phyloP scores from a whole-genome alignment of 2,888 invertebrate species.

The Lumbricus terrestris region DNA sequence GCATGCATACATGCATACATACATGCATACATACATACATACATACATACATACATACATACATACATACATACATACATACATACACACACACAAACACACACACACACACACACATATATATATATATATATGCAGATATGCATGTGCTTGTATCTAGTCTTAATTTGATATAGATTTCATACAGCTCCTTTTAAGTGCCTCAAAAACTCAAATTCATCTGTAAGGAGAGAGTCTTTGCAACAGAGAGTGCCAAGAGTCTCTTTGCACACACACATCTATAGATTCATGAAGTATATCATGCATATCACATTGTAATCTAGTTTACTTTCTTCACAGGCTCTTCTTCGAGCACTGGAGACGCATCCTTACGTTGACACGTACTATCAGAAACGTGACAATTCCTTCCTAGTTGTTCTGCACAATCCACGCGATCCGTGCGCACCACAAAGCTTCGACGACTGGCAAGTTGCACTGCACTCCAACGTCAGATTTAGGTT shows the following conservation, averaged over 20 bases:
- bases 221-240: not conserved
- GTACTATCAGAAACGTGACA: slow-evolving; percentile 56
- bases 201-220: not conserved
- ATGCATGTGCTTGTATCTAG: no score
- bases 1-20: no score
- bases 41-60: no score
- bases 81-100: no score
- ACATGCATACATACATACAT: no score
- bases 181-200: not conserved
- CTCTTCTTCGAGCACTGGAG: slow-evolving; percentile 48
- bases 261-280: no score
- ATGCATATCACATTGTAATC: not conserved
- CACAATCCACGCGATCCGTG: slow-evolving; percentile 51
- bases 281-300: not conserved
- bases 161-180: not conserved
- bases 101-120: no score
- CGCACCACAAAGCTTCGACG: slow-evolving; percentile 45
- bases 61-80: no score
- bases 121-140: no score
- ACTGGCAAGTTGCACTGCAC: slow-evolving; percentile 56
- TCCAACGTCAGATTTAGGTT: slow-evolving; percentile 59
- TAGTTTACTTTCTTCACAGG: not conserved
- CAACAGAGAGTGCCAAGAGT: not conserved
- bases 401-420: slow-evolving; percentile 53
- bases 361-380: slow-evolving; percentile 53